Base-by-base conservation (phyloP, 1,140 invertebrate genomes). In the Lethocerus indicus region DNA sequence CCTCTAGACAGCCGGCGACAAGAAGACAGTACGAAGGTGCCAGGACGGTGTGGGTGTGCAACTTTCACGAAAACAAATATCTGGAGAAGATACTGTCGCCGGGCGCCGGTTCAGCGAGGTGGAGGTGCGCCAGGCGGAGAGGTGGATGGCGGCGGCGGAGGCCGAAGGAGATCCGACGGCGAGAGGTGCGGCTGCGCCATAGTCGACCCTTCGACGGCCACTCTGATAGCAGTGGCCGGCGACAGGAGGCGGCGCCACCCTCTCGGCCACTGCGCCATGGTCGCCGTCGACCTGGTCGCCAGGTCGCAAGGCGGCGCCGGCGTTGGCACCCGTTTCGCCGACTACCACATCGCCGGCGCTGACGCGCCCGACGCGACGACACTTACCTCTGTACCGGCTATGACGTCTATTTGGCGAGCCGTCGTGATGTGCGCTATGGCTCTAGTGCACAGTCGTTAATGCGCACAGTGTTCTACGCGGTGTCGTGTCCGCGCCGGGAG, bases 381-480 rank as follows among this genome's bases (percentile, higher is more conserved):
- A 76, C 81, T 0, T 96, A 95, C 64, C 66, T 95, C 5, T 93
- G 89, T 64, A 94, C 89, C 0, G 81, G 82, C 9, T 92, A 87
- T 66, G 83, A 90, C 68, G 62, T 86, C 1, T 95, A 91, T 61
- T 79, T 1, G 70, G 71, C 49, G 92, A 96, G 61, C 92, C 92
- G 0, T 97, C 66, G 61, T 86, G 2, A 88, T 96, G 77, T 95
- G 93, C 68, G 72, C 87, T 0, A 96, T 96, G 92, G 91, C 84
- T 1, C 64, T 96, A 40, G 72, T 95, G 1, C 93, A 96, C 66
- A 87, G 87, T 24, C 68, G 93, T n/a, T n/a, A n/a, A n/a, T 55
- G 77, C 78, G 0, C 75, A 75, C 25, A 71, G 83, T 55, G 75
- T 95, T 0, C 95, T 95, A 63, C 95, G 86, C 61, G 71, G 74